These are phyloP conservation scores for Melinopterus prodromus DNA, from an alignment of 2,888 invertebrate species.

Conservation along the genomic window DNA sequence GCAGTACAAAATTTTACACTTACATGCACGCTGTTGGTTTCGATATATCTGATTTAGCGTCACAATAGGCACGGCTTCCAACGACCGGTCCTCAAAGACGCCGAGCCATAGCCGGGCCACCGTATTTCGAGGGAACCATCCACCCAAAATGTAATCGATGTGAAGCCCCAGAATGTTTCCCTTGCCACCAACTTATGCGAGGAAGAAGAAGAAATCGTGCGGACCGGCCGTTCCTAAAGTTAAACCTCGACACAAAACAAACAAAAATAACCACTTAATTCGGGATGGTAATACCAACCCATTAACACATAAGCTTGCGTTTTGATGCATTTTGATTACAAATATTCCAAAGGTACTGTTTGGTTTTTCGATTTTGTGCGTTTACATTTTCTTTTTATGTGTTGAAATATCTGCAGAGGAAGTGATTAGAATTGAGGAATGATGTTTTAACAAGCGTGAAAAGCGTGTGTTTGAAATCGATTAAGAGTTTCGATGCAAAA, in stretches of 20 bases:
- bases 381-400: background rate
- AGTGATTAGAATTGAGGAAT: background rate
- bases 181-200: background rate
- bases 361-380: background rate
- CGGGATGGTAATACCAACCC: background rate
- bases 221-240: background rate
- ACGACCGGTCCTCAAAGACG: slow-evolving; percentile 48
- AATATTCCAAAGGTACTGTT: background rate
- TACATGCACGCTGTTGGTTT: slow-evolving; percentile 38
- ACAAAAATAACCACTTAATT: background rate
- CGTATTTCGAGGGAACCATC: background rate
- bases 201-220: background rate
- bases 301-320: too few species aligned
- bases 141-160: background rate
- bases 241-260: background rate
- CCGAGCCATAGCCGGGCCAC: slow-evolving; percentile 38
- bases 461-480: slow-evolving; percentile 4
- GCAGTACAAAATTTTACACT: slow-evolving; percentile 23
- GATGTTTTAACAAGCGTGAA: background rate
- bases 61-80: slow-evolving; percentile 43
- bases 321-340: too few species aligned
- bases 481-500: background rate
- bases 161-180: background rate
- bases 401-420: background rate
- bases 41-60: slow-evolving; percentile 46